A percentile compares a stretch with the other conserved stretches of the same genome.
phyloP scores from a whole-genome alignment of 2,113 vertebrate species.

The Protobothrops mucrosquamatus region DNA sequence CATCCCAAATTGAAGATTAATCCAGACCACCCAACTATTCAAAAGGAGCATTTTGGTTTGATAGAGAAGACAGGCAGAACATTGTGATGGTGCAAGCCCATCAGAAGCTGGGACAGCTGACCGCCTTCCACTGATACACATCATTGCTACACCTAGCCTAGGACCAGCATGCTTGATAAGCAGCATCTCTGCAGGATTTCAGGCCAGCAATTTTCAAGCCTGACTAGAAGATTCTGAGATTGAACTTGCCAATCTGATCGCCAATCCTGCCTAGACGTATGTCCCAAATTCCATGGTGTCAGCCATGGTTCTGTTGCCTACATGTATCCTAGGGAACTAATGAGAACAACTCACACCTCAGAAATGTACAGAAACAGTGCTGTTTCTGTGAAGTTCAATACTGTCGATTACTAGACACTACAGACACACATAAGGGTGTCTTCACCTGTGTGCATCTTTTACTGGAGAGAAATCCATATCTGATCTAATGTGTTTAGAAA shows the following conservation, averaged over 20 bases:
- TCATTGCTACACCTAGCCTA: neutral
- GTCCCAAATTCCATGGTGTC: too few relatives aligned
- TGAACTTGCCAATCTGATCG: neutral
- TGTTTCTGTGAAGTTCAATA: too few relatives aligned
- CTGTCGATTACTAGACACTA: too few relatives aligned
- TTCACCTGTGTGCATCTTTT: slow-evolving; percentile 35
- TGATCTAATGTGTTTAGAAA: slow-evolving; percentile 76
- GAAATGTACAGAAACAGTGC: too few relatives aligned
- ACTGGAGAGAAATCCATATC: slow-evolving; percentile 70
- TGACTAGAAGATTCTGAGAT: neutral
- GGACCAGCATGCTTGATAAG: neutral
- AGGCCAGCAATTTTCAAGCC: neutral
- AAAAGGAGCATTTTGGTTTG: neutral
- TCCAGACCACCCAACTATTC: neutral
- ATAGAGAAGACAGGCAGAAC: neutral
- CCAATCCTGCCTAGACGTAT: too few relatives aligned
- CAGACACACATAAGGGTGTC: neutral
- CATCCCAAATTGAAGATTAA: neutral
- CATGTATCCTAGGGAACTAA: too few relatives aligned
- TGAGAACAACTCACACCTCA: too few relatives aligned
- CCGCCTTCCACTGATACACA: neutral
- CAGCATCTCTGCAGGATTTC: neutral
- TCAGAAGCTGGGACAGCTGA: neutral
- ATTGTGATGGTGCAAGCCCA: neutral
- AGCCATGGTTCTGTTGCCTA: too few relatives aligned